phyloP scores from a whole-genome alignment of 2,888 invertebrate species.

The Netelia virgata region DNA sequence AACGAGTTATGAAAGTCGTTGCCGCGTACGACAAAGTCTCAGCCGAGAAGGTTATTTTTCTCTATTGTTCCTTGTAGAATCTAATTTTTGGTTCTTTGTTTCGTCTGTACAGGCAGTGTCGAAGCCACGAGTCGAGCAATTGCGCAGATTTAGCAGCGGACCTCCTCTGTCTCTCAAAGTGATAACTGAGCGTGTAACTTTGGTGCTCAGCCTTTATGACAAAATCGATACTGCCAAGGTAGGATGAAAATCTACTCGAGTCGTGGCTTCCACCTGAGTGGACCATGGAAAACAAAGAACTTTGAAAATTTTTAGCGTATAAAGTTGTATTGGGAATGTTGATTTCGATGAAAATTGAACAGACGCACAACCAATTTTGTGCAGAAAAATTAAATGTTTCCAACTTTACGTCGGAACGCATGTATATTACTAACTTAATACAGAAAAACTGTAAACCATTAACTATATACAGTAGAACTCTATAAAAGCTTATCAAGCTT shows the following conservation, averaged over 20 bases:
- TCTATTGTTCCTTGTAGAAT: constrained; percentile 79
- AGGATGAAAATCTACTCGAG: constrained; percentile 82
- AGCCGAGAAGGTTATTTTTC: constrained; percentile 91
- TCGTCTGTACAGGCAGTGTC: constrained; percentile 87
- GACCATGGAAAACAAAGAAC: neutral
- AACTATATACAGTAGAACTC: no score
- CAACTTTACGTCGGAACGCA: no score
- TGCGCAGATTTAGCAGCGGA: constrained; percentile 91
- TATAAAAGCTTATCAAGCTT: no score
- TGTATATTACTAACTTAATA: no score
- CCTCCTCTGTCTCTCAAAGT: constrained; percentile 93
- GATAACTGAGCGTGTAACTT: constrained; percentile 95
- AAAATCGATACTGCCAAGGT: constrained; percentile 98
- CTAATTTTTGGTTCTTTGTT: constrained; percentile 79
- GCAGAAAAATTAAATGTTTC: no score
- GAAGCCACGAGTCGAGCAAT: constrained; percentile 86
- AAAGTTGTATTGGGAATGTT: neutral
- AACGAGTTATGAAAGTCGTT: constrained; percentile 95
- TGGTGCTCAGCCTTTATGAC: constrained; percentile 98
- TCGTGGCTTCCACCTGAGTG: constrained; percentile 41
- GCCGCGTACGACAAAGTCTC: constrained; percentile 95
- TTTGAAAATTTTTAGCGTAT: constrained; percentile 4
- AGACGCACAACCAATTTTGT: neutral
- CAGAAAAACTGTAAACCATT: no score
- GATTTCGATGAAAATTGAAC: neutral